Percentiles rank a stretch among this genome's conserved stretches.
Evolutionary conservation across 2,113 vertebrate species (phyloP).

Genomic region (Mugil cephalus): DNA sequence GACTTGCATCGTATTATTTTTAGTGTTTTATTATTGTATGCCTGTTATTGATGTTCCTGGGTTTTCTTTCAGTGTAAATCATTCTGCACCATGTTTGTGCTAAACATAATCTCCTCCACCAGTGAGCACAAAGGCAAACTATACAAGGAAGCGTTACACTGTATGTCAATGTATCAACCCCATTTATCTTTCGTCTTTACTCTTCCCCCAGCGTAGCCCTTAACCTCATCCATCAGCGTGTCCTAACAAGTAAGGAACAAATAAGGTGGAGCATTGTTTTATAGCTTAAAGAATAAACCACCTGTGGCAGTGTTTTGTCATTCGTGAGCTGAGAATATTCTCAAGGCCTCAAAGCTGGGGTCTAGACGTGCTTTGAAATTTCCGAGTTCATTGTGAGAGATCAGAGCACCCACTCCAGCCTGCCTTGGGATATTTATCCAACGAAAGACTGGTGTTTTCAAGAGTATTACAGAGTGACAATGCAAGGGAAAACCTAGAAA

Average conservation of each 20-base stretch:
- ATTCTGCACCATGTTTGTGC: background rate
- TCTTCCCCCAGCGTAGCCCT: slow-evolving; percentile 15
- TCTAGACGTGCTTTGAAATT: slow-evolving; percentile 80
- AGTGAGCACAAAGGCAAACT: slow-evolving; percentile 6
- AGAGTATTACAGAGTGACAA: slow-evolving; percentile 62
- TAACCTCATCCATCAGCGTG: slow-evolving; percentile 70
- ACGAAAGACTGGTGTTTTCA: slow-evolving; percentile 67
- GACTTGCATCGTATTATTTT: slow-evolving; percentile 23
- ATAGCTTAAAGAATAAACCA: slow-evolving; percentile 76
- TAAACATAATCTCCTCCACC: background rate
- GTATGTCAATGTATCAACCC: slow-evolving; percentile 17
- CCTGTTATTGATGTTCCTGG: background rate
- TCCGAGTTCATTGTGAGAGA: slow-evolving; percentile 59
- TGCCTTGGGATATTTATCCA: slow-evolving; percentile 78
- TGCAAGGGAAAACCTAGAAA: slow-evolving; percentile 54
- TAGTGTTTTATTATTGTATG: background rate
- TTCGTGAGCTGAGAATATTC: slow-evolving; percentile 56
- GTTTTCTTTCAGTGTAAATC: slow-evolving; percentile 4
- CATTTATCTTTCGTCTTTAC: slow-evolving; percentile 29
- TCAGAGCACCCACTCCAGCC: slow-evolving; percentile 51
- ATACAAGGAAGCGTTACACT: slow-evolving; percentile 21
- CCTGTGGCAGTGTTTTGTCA: slow-evolving; percentile 71
- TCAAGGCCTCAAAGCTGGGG: slow-evolving; percentile 56
- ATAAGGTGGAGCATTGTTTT: slow-evolving; percentile 69
- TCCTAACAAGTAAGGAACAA: slow-evolving; percentile 62